Conservation (phyloP, 1,140 invertebrate species). For the Dreissena rostriformis region DNA sequence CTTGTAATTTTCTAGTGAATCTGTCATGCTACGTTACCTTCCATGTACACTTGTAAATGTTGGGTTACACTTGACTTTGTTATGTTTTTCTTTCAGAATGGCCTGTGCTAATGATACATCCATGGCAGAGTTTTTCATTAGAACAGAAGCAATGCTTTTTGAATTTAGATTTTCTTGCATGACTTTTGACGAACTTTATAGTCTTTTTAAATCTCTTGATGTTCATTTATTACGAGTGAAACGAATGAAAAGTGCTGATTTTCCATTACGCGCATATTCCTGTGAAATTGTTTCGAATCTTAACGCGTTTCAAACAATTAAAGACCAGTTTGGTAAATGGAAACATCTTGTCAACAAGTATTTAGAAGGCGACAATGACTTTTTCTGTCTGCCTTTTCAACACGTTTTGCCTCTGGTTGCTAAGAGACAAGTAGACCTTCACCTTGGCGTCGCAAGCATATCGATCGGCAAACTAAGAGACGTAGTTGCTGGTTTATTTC, state of each 20-base stretch:
- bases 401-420: constrained; percentile 53
- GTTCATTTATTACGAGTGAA: not conserved
- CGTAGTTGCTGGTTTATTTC: constrained; percentile 50
- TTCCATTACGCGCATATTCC: not conserved
- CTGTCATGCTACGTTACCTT: too few species aligned
- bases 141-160: constrained; percentile 63
- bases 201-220: constrained; percentile 45
- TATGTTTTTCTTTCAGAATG: constrained; percentile 55
- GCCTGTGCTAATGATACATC: constrained; percentile 48
- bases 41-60: too few species aligned
- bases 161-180: constrained; percentile 63
- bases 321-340: constrained; percentile 32
- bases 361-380: constrained; percentile 23
- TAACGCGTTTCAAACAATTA: constrained; percentile 5
- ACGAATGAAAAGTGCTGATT: not conserved
- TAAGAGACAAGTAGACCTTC: constrained; percentile 45
- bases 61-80: too few species aligned
- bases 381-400: constrained; percentile 58
- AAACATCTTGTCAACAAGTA: constrained; percentile 36
- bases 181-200: constrained; percentile 59
- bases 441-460: constrained; percentile 52
- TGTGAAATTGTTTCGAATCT: not conserved
- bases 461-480: constrained; percentile 43
- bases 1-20: too few species aligned
- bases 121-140: constrained; percentile 53